Conservation (phyloP, 2,888 invertebrate species). For the Mimas tiliae region DNA sequence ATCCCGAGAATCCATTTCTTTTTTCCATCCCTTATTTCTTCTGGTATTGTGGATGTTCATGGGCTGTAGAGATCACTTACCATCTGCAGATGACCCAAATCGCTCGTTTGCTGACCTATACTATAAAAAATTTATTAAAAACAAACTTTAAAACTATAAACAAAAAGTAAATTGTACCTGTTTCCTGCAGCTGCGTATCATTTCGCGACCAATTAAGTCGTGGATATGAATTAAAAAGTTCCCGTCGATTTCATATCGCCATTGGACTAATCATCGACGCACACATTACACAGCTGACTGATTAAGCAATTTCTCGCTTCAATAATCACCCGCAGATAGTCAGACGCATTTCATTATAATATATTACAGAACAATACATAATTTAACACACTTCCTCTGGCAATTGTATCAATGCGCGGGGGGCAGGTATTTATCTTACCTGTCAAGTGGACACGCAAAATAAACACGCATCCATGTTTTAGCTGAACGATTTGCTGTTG, state of each 20-base stretch:
- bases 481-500: neutral
- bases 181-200: conserved; percentile 32
- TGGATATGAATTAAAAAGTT: conserved; percentile 55
- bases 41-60: no score
- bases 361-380: conserved; percentile 72
- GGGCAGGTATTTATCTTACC: conserved; percentile 58
- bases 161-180: conserved; percentile 2
- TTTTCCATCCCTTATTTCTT: no score
- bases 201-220: conserved; percentile 33
- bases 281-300: conserved; percentile 75
- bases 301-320: conserved; percentile 80
- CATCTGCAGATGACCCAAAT: no score
- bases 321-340: conserved; percentile 62
- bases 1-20: no score
- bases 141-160: neutral
- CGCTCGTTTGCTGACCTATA: no score
- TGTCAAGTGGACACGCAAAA: conserved; percentile 20
- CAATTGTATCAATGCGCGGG: conserved; percentile 43
- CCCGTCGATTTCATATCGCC: conserved; percentile 71
- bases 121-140: neutral
- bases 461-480: conserved; percentile 6
- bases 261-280: conserved; percentile 71
- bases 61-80: no score
- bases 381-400: conserved; percentile 72
- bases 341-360: conserved; percentile 77